Base-by-base conservation (phyloP, 1,140 invertebrate genomes). In the Heterodera carotae region DNA sequence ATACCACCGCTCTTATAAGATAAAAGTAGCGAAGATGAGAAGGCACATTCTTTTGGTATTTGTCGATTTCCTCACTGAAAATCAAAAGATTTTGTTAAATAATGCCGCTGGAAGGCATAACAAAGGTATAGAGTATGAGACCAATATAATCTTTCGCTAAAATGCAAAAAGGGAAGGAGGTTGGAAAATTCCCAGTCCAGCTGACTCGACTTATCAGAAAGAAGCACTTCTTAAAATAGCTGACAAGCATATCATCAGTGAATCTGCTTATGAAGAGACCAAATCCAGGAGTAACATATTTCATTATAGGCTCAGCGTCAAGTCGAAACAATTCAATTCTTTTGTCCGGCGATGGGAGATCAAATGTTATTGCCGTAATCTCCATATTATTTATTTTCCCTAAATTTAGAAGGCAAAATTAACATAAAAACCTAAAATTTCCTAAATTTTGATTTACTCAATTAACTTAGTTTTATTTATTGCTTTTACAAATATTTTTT, bases 21-120 rank as follows among this genome's bases (percentile, higher is more conserved):
- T 76, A 76, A 31, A 76, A 76, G 36, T 76, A 76, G 0, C 75
- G 75, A 75, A 43, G 36, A 48, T 76, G 71, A 67, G 36, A 75
- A 6, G 75, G 31, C 1, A 76, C 67, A 74, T 39, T 43, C 76
- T 76, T 76, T 5, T 36, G 34, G 25, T 66, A 66, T 66, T 66
- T 66, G 62, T 66, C 62, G 22, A 66, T 66, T 66, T 66, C 29
- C 31, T 66, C 31, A 5, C 62, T 66, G 27, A 66, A 66, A 31
- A n/a, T n/a, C n/a, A n/a, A n/a, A n/a, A n/a, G n/a, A n/a, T n/a
- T n/a, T n/a, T n/a, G n/a, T n/a, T n/a, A n/a, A n/a, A n/a, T n/a
- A n/a, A n/a, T n/a, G n/a, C n/a, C n/a, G n/a, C n/a, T n/a, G n/a
- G n/a, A n/a, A n/a, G n/a, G n/a, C n/a, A n/a, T n/a, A n/a, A n/a